Evolutionary conservation across 2,888 invertebrate genomes (phyloP).

Genomic region (Rhagium mordax): DNA sequence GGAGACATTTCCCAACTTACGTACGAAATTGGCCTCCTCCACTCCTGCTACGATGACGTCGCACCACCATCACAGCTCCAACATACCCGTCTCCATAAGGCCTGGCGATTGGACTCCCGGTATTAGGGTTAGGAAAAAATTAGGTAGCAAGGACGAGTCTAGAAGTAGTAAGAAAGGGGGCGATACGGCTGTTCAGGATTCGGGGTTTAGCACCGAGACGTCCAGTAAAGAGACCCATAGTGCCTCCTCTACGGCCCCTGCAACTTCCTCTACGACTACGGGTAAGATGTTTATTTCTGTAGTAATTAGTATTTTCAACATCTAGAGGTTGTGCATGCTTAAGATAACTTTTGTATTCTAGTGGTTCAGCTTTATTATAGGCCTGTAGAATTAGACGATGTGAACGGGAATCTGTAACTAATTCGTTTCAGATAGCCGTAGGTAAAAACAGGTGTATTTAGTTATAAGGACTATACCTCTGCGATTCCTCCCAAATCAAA

Average conservation of each 20-base stretch:
- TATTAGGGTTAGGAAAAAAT: constrained; percentile 77
- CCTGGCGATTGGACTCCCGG: constrained; percentile 86
- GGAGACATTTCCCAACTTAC: constrained; percentile 93
- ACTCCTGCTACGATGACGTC: constrained; percentile 69
- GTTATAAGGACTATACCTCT: no score
- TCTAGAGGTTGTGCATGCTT: no score
- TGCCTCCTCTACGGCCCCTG: constrained; percentile 77
- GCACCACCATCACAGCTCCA: constrained; percentile 69
- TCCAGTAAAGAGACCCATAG: constrained; percentile 87
- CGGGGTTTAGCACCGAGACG: constrained; percentile 92
- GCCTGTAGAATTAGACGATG: no score
- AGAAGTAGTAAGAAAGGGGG: constrained; percentile 70
- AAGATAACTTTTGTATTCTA: no score
- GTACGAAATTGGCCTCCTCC: constrained; percentile 85
- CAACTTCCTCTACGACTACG: constrained; percentile 67
- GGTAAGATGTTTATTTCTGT: constrained; percentile 33
- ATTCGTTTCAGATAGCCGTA: no score
- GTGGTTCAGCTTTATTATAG: no score
- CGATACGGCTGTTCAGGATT: constrained; percentile 81
- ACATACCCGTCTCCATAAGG: constrained; percentile 72
- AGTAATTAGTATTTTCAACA: no score
- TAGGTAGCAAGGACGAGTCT: constrained; percentile 63
- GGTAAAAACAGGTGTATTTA: no score
- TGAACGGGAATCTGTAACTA: no score
- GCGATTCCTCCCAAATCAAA: no score